These are phyloP conservation scores for Perodicticus potto DNA, from an alignment of 2,797 vertebrate species.

Conservation along the genomic window DNA sequence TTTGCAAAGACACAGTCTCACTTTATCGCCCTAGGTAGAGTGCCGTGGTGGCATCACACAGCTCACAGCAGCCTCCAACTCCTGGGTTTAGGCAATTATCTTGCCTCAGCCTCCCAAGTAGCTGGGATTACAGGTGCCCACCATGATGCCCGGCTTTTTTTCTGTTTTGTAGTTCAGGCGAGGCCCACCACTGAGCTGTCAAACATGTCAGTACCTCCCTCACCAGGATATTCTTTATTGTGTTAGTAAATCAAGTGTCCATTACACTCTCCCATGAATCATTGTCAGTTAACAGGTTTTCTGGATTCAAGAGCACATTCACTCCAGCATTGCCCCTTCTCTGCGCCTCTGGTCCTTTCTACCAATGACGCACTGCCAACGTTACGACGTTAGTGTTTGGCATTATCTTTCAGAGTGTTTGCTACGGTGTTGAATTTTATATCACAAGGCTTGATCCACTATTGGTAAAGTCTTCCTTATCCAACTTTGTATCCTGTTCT, in stretches of 20 bases:
- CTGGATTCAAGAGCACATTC: not conserved
- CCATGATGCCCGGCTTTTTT: no score
- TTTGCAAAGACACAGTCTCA: no score
- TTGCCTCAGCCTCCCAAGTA: no score
- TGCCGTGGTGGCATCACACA: no score
- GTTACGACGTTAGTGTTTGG: not conserved
- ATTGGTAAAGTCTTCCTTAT: not conserved
- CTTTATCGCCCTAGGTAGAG: no score
- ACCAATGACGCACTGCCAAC: not conserved
- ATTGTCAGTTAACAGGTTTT: not conserved
- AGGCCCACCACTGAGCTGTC: not conserved
- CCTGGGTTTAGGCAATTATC: no score
- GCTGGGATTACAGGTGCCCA: no score
- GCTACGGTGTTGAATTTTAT: not conserved
- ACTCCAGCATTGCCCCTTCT: not conserved
- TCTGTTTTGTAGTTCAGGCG: no score
- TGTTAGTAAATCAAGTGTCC: not conserved
- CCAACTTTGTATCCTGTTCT: not conserved
- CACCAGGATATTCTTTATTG: not conserved
- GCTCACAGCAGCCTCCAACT: no score
- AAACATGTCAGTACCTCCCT: not conserved
- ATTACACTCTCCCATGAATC: no score
- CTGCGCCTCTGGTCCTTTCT: not conserved
- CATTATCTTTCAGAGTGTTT: not conserved
- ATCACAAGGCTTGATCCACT: not conserved